A percentile compares a stretch with the other conserved stretches of the same genome.
phyloP scores from a whole-genome alignment of 1,140 invertebrate genomes.

The Zaprionus capensis region DNA sequence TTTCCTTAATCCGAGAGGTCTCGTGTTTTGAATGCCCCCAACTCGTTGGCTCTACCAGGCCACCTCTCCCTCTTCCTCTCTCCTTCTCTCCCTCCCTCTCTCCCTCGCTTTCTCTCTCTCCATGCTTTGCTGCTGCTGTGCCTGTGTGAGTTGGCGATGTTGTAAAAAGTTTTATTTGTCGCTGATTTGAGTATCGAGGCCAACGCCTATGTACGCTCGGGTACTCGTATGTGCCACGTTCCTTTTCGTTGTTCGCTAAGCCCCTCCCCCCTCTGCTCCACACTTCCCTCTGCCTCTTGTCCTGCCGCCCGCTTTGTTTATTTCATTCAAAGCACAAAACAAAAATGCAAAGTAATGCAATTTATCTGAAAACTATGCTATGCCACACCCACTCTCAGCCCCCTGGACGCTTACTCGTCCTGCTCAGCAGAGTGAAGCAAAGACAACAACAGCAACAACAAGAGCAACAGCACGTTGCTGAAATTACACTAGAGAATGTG shows the following conservation, averaged over 20 bases:
- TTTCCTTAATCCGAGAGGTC: slow-evolving; percentile 60
- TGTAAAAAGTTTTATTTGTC: slow-evolving; percentile 70
- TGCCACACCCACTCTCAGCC: slow-evolving; percentile 24
- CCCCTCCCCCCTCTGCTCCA: background rate
- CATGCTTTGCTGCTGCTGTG: background rate
- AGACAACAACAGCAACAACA: slow-evolving; percentile 20
- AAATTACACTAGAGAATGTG: slow-evolving; percentile 34
- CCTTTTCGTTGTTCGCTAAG: slow-evolving; percentile 2
- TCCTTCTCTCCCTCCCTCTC: background rate
- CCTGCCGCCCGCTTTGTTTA: slow-evolving; percentile 45
- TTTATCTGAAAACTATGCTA: slow-evolving; percentile 69
- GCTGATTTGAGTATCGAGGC: slow-evolving; percentile 67
- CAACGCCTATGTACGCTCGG: slow-evolving; percentile 50
- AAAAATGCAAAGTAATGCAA: slow-evolving; percentile 68
- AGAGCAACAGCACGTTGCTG: slow-evolving; percentile 33
- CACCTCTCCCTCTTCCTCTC: background rate
- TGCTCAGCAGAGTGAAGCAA: slow-evolving; percentile 25
- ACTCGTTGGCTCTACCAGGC: background rate
- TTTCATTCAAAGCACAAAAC: slow-evolving; percentile 59
- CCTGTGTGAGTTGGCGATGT: slow-evolving; percentile 38
- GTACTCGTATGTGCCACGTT: slow-evolving; percentile 31
- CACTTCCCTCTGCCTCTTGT: background rate
- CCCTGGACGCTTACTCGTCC: slow-evolving; percentile 4
- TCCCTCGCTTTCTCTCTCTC: background rate
- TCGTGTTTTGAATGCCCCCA: slow-evolving; percentile 49